A percentile compares a stretch with the other conserved stretches of the same genome.
These are phyloP conservation scores for Danio choprae DNA, from an alignment of 2,797 vertebrate species.

Conservation along the genomic window DNA sequence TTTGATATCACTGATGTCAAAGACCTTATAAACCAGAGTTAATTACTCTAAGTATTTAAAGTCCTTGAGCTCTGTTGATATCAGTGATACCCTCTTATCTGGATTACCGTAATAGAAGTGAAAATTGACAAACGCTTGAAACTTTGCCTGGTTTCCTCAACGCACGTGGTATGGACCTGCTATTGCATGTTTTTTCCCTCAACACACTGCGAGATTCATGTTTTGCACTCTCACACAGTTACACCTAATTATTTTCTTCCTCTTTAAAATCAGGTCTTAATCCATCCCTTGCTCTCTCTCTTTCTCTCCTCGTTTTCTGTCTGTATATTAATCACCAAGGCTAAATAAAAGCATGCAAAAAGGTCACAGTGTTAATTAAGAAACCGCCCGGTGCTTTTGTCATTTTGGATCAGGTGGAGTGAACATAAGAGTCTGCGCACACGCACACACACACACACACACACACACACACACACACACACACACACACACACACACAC, in stretches of 20 bases:
- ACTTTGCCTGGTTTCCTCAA: constrained; percentile 12
- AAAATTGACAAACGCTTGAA: constrained; percentile 10
- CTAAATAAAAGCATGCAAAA: constrained; percentile 58
- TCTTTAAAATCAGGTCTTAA: constrained; percentile 32
- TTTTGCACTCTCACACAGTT: constrained; percentile 26
- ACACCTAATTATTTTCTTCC: constrained; percentile 42
- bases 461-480: constrained; percentile 18
- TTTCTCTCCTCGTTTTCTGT: constrained; percentile 1
- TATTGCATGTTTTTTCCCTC: not conserved
- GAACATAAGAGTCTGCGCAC: constrained; percentile 60
- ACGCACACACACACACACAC: constrained; percentile 9
- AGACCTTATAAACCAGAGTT: constrained; percentile 5
- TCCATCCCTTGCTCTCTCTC: constrained; percentile 20
- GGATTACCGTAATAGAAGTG: constrained; percentile 8
- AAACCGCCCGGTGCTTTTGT: constrained; percentile 55
- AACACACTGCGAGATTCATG: constrained; percentile 3
- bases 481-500: constrained; percentile 15
- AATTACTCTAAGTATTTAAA: constrained; percentile 34
- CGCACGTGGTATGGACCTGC: constrained; percentile 17
- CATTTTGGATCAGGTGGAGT: constrained; percentile 54
- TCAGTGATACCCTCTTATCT: constrained; percentile 30
- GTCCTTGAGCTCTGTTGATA: not conserved
- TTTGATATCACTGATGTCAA: constrained; percentile 19
- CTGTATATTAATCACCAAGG: constrained; percentile 59
- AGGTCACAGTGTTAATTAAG: constrained; percentile 69